Base-by-base conservation (phyloP, 2,888 invertebrate species). In the Rotaria magnacalcarata region DNA sequence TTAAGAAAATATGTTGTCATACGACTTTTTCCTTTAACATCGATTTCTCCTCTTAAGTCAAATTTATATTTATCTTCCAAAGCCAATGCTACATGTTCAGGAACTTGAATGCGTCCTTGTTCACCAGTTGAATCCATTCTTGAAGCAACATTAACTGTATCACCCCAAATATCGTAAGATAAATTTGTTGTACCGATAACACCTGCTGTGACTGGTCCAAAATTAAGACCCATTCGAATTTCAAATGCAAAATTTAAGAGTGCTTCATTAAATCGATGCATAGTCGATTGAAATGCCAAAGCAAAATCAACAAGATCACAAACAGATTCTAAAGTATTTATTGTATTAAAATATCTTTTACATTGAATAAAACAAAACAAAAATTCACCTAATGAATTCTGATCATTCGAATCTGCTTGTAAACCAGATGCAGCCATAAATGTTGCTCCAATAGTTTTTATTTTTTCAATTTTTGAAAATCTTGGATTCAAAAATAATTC, bases 81-180 rank as follows among this genome's bases (percentile, higher is more conserved):
- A 54, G 54, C 54, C 54, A 21, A 88, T 0, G 89, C 90, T 6
- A 89, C 89, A 11, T 89, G 88, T 87, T 91, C 90, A 8, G 91
- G 90, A 56, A 92, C 92, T 89, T 92, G 92, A 43, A 87, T 86
- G 0, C 27, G 21, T 3, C 86, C 86, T 84, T 67, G 58, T 84
- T 84, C 94, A 0, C 97, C 97, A 0, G 97, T 97, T 0, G 96
- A 95, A 91, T 98, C 97, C 98, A 98, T 98, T 86, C 97, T 93
- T 14, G 96, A 96, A 0, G 97, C 96, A 87, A 97, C 96, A 91
- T 98, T 98, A 0, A 98, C 97, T 0, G 97, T 96, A 91, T 98
- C 97, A 0, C 97, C 97, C 97, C 97, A 98, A 89, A 97, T 97
- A 91, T 97, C 97, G 89, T 97, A 98, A 90, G 96, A 95, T 87